A percentile compares a stretch with the other conserved stretches of the same genome.
phyloP scores from a whole-genome alignment of 92 coral and sea anemone genomes.

The Pocillopora grandis region DNA sequence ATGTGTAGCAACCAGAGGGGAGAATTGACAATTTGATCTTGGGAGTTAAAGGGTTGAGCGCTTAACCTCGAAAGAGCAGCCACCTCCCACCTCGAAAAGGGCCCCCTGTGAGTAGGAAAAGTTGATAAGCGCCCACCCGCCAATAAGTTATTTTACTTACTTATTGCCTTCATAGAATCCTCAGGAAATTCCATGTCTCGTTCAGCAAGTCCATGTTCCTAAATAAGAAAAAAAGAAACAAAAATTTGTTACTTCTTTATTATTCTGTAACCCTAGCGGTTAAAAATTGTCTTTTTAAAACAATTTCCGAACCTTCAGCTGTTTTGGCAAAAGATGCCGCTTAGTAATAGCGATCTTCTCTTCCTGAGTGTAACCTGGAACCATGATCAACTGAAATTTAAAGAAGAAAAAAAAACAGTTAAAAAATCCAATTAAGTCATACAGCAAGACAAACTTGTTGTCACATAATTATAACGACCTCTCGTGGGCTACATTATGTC shows the following conservation, averaged over 20 bases:
- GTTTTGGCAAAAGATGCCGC: constrained; percentile 84
- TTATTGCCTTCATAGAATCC: constrained; percentile 57
- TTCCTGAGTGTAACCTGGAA: constrained; percentile 87
- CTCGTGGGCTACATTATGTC: no score
- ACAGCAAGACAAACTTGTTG: background rate
- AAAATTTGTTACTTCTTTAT: background rate
- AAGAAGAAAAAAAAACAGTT: background rate
- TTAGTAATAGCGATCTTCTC: constrained; percentile 83
- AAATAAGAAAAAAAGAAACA: background rate
- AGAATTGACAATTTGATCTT: no score
- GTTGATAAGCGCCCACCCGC: background rate
- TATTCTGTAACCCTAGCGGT: background rate
- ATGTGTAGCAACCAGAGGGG: no score
- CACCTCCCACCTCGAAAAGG: no score
- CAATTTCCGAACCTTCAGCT: constrained; percentile 64
- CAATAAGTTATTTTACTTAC: constrained; percentile 42
- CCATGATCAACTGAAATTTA: constrained; percentile 68
- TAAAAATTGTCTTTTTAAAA: background rate
- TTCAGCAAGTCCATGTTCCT: constrained; percentile 77
- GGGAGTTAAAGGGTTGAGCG: no score
- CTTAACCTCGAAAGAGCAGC: no score
- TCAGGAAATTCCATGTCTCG: constrained; percentile 46
- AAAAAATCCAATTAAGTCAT: background rate
- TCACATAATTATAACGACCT: no score
- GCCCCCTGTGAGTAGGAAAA: no score